Evolutionary conservation across 1,140 invertebrate genomes (phyloP), one percentile per base, ranked within the genome.

Genomic region (Zeugodacus cucurbitae): DNA sequence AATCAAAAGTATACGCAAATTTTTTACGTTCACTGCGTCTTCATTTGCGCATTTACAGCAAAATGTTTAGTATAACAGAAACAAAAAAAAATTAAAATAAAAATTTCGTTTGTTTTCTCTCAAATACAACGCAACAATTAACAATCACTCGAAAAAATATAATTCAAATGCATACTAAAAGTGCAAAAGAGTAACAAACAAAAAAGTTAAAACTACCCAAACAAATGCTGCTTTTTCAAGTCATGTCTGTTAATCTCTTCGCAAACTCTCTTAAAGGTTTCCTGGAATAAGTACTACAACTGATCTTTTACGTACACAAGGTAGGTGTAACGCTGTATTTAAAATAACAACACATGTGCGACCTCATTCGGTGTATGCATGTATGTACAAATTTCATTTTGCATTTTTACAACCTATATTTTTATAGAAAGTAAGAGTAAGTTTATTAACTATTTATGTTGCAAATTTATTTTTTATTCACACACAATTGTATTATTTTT

Each of bases 211-310:
- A 74, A 34, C 22, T 37, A 17, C 44, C 44, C 82, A 86, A 41
- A 86, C 32, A 86, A 87, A 59, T 37, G 86, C 87, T 88, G 87
- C 70, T 88, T 88, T 34, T 48, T 59, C 58, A 87, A 82, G 74
- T 82, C 74, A 82, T 82, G 74, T 78, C 86, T 82, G 67, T 92
- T 93, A 92, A 93, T 93, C 92, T 93, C 92, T 93, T 91, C 92
- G 91, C 90, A 89, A 88, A 90, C 62, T 89, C 88, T 88, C 87
- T 90, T 90, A 93, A 93, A 93, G 92, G 92, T 93, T 92, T 92
- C 92, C 92, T 93, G 92, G 92, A 93, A 91, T 90, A 93, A 93
- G 90, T 93, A 92, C 92, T 92, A 91, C 92, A 93, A 93, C 92
- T 93, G 92, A 93, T 93, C 90, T 90, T 91, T 92, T 90, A 87